Evolutionary conservation across 2,888 invertebrate species (phyloP).

Genomic region (Eretmocerus hayati): DNA sequence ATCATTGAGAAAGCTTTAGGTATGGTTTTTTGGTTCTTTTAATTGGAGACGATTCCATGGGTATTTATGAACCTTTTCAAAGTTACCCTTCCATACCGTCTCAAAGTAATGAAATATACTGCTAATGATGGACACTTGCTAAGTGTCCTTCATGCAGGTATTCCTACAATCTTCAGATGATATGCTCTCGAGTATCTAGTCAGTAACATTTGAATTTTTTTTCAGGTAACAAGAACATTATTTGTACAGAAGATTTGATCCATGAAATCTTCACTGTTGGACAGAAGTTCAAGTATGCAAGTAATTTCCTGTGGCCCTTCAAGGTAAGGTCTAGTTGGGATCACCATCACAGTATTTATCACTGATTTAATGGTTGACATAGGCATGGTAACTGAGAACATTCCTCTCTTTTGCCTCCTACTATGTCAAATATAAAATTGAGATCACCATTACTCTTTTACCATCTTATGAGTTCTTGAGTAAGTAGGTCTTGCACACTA

Average conservation of each 20-base stretch:
- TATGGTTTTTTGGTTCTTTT: constrained; percentile 27
- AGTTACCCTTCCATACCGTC: constrained; percentile 39
- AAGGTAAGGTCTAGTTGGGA: constrained; percentile 52
- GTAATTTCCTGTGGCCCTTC: constrained; percentile 99
- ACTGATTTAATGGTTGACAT: constrained; percentile 30
- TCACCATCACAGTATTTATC: not conserved
- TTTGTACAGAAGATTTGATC: constrained; percentile 97
- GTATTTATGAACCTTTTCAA: constrained; percentile 21
- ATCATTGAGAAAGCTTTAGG: constrained; percentile 87
- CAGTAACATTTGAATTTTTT: not conserved
- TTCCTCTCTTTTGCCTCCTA: constrained; percentile 37
- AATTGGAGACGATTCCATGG: constrained; percentile 36
- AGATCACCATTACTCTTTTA: constrained; percentile 24
- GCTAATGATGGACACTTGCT: no score
- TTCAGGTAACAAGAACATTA: constrained; percentile 62
- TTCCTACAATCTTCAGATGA: not conserved
- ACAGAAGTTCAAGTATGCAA: constrained; percentile 79
- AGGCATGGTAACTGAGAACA: constrained; percentile 39
- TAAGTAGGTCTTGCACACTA: constrained; percentile 33
- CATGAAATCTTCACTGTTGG: constrained; percentile 92
- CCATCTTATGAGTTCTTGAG: constrained; percentile 23
- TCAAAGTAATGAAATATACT: constrained; percentile 25
- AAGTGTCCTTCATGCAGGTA: no score
- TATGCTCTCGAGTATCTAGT: not conserved
- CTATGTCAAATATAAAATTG: constrained; percentile 41